Evolutionary conservation across 1,140 invertebrate species (phyloP).

Genomic region (Coenobita brevimanus): DNA sequence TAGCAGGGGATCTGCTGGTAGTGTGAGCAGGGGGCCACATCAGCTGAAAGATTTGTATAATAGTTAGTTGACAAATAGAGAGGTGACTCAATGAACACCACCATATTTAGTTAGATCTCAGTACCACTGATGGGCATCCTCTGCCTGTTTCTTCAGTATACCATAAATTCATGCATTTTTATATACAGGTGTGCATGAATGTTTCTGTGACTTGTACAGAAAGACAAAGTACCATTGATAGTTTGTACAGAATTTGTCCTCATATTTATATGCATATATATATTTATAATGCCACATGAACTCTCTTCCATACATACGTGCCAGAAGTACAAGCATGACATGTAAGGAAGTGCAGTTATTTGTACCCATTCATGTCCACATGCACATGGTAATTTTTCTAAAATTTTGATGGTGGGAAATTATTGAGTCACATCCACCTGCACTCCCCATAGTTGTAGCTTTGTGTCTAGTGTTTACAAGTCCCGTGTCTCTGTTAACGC

Average conservation of each 20-base stretch:
- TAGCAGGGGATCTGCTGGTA: slow-evolving; percentile 17
- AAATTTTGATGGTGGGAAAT: slow-evolving; percentile 31
- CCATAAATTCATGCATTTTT: slow-evolving; percentile 30
- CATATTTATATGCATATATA: slow-evolving; percentile 32
- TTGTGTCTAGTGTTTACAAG: slow-evolving; percentile 62
- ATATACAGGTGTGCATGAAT: slow-evolving; percentile 44
- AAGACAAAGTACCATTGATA: slow-evolving; percentile 18
- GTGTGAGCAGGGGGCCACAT: slow-evolving; percentile 34
- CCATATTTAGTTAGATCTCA: slow-evolving; percentile 31
- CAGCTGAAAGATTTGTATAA: slow-evolving; percentile 55
- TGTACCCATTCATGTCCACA: slow-evolving; percentile 19
- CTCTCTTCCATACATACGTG: neutral
- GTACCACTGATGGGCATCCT: neutral
- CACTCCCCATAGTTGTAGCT: slow-evolving; percentile 60
- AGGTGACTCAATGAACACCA: slow-evolving; percentile 58
- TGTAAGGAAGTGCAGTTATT: neutral
- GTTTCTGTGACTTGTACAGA: slow-evolving; percentile 47
- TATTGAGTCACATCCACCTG: slow-evolving; percentile 62
- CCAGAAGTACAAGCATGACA: neutral
- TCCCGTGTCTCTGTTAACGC: slow-evolving; percentile 53
- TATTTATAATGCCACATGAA: slow-evolving; percentile 2
- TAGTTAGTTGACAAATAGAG: slow-evolving; percentile 58
- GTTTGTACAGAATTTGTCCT: slow-evolving; percentile 31
- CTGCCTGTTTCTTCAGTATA: slow-evolving; percentile 36
- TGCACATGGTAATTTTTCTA: slow-evolving; percentile 18